Evolutionary conservation across 2,888 invertebrate species (phyloP).

Genomic region (Buathra laborator): DNA sequence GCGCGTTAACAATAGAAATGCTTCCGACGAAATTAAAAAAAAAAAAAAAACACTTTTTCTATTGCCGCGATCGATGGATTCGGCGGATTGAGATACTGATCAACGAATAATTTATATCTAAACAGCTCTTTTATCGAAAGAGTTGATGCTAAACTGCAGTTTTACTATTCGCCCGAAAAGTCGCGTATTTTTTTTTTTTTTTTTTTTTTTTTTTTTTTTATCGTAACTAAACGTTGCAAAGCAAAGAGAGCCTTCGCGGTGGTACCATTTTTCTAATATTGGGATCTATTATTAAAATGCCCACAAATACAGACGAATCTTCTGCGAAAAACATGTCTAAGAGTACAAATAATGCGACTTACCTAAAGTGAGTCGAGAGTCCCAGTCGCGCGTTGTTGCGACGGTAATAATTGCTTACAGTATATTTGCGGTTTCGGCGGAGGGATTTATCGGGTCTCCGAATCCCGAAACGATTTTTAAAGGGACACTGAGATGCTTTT

Average conservation of each 20-base stretch:
- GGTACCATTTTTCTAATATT: constrained; percentile 19
- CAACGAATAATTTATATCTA: constrained; percentile 6
- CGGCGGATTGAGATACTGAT: constrained; percentile 31
- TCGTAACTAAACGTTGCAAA: neutral
- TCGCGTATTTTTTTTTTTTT: neutral
- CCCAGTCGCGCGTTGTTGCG: neutral
- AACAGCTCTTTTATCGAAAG: neutral
- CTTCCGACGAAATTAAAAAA: constrained; percentile 23
- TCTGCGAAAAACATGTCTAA: constrained; percentile 50
- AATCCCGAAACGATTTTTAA: neutral
- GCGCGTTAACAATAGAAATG: constrained; percentile 35
- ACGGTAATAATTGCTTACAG: neutral
- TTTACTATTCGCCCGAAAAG: constrained; percentile 7
- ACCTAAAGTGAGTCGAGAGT: constrained; percentile 49
- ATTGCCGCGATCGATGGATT: constrained; percentile 31
- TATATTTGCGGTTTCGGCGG: neutral
- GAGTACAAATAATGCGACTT: constrained; percentile 61
- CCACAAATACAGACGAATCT: constrained; percentile 29
- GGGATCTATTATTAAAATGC: constrained; percentile 1
- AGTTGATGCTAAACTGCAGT: neutral
- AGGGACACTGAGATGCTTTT: neutral
- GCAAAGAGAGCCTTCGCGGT: neutral
- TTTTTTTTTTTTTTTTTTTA: neutral
- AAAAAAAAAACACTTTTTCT: constrained; percentile 17
- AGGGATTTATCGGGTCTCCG: neutral